phyloP scores from a whole-genome alignment of 2,113 vertebrate species.

The Ivindomyrus marchei region DNA sequence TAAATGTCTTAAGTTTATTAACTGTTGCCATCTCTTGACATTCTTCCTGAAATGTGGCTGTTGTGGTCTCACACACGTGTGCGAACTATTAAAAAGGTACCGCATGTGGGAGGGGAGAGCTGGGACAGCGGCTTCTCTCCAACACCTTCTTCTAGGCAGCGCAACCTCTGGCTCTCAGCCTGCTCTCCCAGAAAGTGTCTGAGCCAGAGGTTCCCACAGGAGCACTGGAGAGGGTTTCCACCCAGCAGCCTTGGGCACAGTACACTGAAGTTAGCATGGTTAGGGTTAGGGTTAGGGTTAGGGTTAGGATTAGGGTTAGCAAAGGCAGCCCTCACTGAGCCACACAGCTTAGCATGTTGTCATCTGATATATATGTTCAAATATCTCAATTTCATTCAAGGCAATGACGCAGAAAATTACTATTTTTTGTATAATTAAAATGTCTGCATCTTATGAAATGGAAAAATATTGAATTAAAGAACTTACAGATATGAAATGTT shows the following conservation, averaged over 20 bases:
- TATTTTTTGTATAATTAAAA: neutral
- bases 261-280: neutral
- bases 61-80: neutral
- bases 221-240: slow-evolving; percentile 85
- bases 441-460: neutral
- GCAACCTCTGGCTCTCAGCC: slow-evolving; percentile 68
- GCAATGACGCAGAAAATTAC: neutral
- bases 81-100: slow-evolving; percentile 46
- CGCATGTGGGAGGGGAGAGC: slow-evolving; percentile 78
- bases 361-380: neutral
- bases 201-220: slow-evolving; percentile 94
- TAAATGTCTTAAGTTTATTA: neutral
- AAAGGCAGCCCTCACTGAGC: neutral
- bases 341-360: neutral
- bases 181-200: slow-evolving; percentile 75
- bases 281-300: neutral
- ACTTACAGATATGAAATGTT: slow-evolving; percentile 83
- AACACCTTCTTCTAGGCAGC: slow-evolving; percentile 75
- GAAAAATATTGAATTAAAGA: neutral
- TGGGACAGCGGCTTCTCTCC: slow-evolving; percentile 60
- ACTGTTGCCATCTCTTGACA: neutral
- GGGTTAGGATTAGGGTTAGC: neutral
- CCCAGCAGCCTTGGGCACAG: slow-evolving; percentile 66
- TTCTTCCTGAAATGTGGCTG: neutral
- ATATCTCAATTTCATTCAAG: neutral